A percentile compares a stretch with the other conserved stretches of the same genome.
These are phyloP conservation scores for Embiotoca jacksoni DNA, from an alignment of 2,113 vertebrate genomes.

Conservation along the genomic window DNA sequence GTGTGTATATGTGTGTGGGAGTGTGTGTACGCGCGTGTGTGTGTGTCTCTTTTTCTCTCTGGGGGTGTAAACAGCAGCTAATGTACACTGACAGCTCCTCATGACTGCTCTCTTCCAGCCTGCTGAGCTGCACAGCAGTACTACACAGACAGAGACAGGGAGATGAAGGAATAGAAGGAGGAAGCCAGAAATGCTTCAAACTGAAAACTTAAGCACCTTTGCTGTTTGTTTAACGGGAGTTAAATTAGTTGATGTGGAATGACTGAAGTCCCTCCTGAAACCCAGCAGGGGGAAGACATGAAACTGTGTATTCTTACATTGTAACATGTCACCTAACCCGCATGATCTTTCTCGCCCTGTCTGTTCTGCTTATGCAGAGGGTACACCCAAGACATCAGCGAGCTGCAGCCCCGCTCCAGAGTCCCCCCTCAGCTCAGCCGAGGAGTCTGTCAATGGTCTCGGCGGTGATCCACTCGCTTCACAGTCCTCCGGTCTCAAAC, in stretches of 20 bases:
- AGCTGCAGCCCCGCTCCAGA: constrained; percentile 97
- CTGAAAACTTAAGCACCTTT: constrained; percentile 78
- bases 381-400: constrained; percentile 95
- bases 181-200: constrained; percentile 78
- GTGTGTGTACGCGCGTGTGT: constrained; percentile 55
- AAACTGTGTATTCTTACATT: constrained; percentile 17
- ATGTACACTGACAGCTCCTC: constrained; percentile 97
- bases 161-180: constrained; percentile 76
- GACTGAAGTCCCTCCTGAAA: constrained; percentile 60
- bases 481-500: constrained; percentile 89
- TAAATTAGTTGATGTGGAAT: constrained; percentile 65
- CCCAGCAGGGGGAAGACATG: constrained; percentile 45
- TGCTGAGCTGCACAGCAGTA: constrained; percentile 83
- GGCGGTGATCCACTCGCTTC: constrained; percentile 83
- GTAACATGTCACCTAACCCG: constrained; percentile 48
- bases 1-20: constrained; percentile 53
- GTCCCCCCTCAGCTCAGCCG: constrained; percentile 93
- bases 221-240: constrained; percentile 71
- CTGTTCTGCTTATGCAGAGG: constrained; percentile 84
- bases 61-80: constrained; percentile 95
- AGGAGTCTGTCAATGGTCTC: constrained; percentile 93
- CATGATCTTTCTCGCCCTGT: constrained; percentile 33
- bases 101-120: constrained; percentile 98
- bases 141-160: constrained; percentile 79
- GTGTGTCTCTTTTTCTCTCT: constrained; percentile 89